These are phyloP conservation scores for Thera britannica DNA, from an alignment of 2,888 invertebrate genomes.

Conservation along the genomic window DNA sequence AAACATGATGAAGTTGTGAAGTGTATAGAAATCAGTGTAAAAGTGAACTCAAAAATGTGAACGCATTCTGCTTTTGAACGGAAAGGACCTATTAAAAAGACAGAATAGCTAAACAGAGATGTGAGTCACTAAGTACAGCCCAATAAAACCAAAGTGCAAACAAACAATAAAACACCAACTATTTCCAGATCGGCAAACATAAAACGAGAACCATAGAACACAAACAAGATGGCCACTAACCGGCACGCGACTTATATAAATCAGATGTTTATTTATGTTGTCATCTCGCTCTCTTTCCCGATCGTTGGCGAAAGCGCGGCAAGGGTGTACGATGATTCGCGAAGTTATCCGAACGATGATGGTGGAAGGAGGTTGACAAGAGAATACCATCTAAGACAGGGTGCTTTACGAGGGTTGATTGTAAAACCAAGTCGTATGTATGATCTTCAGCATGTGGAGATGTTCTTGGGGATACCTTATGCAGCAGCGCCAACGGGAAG, in stretches of 20 bases:
- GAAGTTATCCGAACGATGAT: constrained; percentile 65
- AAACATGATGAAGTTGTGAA: constrained; percentile 7
- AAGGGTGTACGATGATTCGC: constrained; percentile 66
- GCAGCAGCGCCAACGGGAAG: constrained; percentile 91
- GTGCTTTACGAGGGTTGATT: constrained; percentile 87
- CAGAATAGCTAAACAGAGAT: constrained; percentile 43
- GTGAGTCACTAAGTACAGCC: constrained; percentile 60
- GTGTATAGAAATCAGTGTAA: constrained; percentile 4
- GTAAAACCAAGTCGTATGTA: constrained; percentile 87
- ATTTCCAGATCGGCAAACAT: constrained; percentile 67
- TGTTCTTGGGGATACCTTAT: constrained; percentile 92
- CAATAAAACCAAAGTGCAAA: constrained; percentile 70
- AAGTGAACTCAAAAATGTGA: constrained; percentile 24
- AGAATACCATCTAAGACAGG: constrained; percentile 87
- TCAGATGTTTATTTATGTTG: constrained; percentile 81
- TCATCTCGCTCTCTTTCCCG: constrained; percentile 75
- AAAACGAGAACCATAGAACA: constrained; percentile 67
- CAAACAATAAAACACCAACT: constrained; percentile 69
- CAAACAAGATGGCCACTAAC: constrained; percentile 78
- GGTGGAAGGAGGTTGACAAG: constrained; percentile 78
- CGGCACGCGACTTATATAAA: constrained; percentile 78
- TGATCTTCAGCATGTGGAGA: constrained; percentile 87
- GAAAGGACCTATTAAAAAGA: constrained; percentile 32
- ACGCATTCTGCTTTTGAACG: constrained; percentile 4
- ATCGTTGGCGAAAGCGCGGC: constrained; percentile 71